A percentile compares a stretch with the other conserved stretches of the same genome.
Conservation (phyloP, 2,888 invertebrate genomes). For the Pegoplata infirma region DNA sequence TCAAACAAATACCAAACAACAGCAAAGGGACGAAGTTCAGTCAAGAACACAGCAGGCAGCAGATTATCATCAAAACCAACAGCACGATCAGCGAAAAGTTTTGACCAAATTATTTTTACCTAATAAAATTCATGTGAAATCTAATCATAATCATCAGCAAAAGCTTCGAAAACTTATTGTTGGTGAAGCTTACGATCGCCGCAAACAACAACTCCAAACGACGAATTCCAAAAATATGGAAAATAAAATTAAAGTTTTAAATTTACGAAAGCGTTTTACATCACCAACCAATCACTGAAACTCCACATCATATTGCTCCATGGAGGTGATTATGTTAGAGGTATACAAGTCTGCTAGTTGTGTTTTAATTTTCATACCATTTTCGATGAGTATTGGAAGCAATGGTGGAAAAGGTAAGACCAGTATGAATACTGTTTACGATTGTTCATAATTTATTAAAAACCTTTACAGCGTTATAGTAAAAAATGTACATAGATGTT, state of each 20-base stretch:
- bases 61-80: constrained; percentile 34
- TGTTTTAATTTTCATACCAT: background rate
- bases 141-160: constrained; percentile 33
- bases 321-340: background rate
- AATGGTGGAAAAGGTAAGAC: background rate
- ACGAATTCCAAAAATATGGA: constrained; percentile 10
- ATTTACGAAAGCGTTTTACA: constrained; percentile 37
- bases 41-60: constrained; percentile 3
- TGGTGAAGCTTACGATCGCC: background rate
- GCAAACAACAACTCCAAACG: background rate
- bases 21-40: background rate
- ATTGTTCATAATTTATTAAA: no score
- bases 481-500: no score
- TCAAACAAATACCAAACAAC: constrained; percentile 20
- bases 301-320: background rate
- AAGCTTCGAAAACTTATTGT: constrained; percentile 1
- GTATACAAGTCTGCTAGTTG: background rate
- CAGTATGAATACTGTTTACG: no score
- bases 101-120: constrained; percentile 44
- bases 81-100: constrained; percentile 45
- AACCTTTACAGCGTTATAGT: no score
- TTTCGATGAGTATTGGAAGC: background rate
- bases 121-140: constrained; percentile 41
- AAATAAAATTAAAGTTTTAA: constrained; percentile 29
- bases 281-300: constrained; percentile 23